phyloP scores from a whole-genome alignment of 2,113 vertebrate genomes.

The Neotoma lepida region DNA sequence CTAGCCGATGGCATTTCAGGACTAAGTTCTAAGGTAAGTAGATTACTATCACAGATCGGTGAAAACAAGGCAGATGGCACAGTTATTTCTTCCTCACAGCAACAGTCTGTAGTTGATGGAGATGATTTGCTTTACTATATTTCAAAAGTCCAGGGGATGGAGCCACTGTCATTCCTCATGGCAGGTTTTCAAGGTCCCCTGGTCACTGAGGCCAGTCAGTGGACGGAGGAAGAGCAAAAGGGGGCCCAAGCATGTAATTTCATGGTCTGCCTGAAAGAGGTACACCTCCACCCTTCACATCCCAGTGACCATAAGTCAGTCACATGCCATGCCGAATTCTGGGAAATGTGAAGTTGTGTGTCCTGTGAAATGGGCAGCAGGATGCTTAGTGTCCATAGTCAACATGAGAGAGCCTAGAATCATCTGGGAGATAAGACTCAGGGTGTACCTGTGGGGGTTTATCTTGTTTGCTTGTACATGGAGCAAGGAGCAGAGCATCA shows the following conservation, averaged over 20 bases:
- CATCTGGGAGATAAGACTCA: neutral
- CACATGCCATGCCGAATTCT: neutral
- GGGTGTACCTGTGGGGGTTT: neutral
- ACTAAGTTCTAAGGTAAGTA: neutral
- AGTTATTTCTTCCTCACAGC: neutral
- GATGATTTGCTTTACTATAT: neutral
- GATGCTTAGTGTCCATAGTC: neutral
- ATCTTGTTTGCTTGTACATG: neutral
- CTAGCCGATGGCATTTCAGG: neutral
- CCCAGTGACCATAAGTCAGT: neutral
- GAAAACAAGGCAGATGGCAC: neutral
- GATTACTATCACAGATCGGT: neutral
- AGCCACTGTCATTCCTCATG: neutral
- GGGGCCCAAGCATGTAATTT: neutral
- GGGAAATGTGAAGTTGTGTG: neutral
- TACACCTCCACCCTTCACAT: neutral
- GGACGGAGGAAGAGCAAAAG: neutral
- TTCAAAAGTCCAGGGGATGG: neutral
- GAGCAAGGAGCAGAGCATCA: neutral
- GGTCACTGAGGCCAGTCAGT: neutral
- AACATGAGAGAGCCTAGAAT: neutral
- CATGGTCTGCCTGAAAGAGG: neutral
- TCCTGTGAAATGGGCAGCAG: neutral
- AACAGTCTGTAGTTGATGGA: neutral
- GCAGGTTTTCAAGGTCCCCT: neutral